Evolutionary conservation across 2,113 vertebrate species (phyloP).

Genomic region (Hyla sarda): DNA sequence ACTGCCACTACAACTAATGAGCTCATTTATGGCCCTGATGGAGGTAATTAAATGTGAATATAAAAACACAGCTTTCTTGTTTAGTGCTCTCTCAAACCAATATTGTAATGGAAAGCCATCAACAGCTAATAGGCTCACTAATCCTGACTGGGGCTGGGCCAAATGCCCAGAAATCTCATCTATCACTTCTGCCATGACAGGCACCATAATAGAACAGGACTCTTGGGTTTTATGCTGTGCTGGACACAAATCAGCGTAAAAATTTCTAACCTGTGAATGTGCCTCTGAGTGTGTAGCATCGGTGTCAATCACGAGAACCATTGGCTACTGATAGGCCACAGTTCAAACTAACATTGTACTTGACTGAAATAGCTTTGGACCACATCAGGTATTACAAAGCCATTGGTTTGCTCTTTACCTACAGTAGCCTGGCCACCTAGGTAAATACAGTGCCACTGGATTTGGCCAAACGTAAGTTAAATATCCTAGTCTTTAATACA

Average conservation of each 20-base stretch:
- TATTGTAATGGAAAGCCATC: conserved; percentile 75
- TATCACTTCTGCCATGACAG: conserved; percentile 73
- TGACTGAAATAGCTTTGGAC: background rate
- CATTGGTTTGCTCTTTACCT: background rate
- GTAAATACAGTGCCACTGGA: no score
- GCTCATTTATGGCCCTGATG: conserved; percentile 87
- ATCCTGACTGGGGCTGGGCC: conserved; percentile 72
- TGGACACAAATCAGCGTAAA: conserved; percentile 1
- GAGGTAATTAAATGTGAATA: conserved; percentile 86
- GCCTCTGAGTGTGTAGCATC: background rate
- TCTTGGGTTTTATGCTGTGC: conserved; percentile 24
- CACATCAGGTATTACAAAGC: background rate
- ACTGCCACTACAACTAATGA: conserved; percentile 85
- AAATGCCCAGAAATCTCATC: conserved; percentile 72
- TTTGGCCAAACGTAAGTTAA: no score
- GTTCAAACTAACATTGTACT: background rate
- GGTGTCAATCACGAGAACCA: background rate
- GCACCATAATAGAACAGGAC: conserved; percentile 34
- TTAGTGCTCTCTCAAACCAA: conserved; percentile 75
- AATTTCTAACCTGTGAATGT: background rate
- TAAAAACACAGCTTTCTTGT: conserved; percentile 76
- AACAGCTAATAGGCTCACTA: conserved; percentile 74
- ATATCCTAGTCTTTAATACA: no score
- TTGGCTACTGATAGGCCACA: background rate
- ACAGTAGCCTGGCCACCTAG: background rate